phyloP scores from a whole-genome alignment of 2,888 invertebrate genomes.

The Temnothorax rugatulus region DNA sequence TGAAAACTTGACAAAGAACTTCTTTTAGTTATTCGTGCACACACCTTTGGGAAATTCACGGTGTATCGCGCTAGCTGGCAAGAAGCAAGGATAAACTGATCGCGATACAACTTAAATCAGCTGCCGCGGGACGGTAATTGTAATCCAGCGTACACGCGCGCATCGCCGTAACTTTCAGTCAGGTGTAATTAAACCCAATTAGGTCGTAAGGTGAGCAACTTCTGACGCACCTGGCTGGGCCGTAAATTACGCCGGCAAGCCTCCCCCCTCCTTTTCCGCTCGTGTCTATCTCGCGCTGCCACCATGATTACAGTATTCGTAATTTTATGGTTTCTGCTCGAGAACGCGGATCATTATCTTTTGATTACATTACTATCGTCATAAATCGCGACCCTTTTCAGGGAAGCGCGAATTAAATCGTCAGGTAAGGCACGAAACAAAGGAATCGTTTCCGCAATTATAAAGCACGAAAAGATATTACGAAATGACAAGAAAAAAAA shows the following conservation, averaged over 20 bases:
- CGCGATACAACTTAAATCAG: constrained; percentile 50
- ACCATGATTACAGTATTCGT: constrained; percentile 65
- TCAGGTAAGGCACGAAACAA: constrained; percentile 2
- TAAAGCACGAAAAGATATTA: background rate
- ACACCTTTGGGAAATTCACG: background rate
- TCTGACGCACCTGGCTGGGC: constrained; percentile 72
- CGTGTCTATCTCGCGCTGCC: constrained; percentile 52
- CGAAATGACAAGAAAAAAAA: background rate
- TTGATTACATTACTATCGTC: constrained; percentile 50
- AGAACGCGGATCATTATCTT: constrained; percentile 49
- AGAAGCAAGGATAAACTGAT: constrained; percentile 42
- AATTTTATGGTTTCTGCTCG: constrained; percentile 60
- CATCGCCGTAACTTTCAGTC: constrained; percentile 70
- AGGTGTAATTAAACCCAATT: constrained; percentile 77
- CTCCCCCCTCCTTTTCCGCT: constrained; percentile 4
- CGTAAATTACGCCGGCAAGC: constrained; percentile 72
- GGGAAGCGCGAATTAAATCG: constrained; percentile 40
- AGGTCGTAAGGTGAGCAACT: constrained; percentile 77
- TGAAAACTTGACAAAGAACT: background rate
- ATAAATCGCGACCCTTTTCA: constrained; percentile 47
- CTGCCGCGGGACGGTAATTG: constrained; percentile 62
- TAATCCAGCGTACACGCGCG: constrained; percentile 60
- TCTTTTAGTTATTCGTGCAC: background rate
- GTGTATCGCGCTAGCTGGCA: background rate
- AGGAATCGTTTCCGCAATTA: constrained; percentile 6